Percentiles rank a stretch among this genome's conserved stretches.
These are phyloP conservation scores for Clinocottus analis DNA, from an alignment of 2,113 vertebrate genomes.

Conservation along the genomic window DNA sequence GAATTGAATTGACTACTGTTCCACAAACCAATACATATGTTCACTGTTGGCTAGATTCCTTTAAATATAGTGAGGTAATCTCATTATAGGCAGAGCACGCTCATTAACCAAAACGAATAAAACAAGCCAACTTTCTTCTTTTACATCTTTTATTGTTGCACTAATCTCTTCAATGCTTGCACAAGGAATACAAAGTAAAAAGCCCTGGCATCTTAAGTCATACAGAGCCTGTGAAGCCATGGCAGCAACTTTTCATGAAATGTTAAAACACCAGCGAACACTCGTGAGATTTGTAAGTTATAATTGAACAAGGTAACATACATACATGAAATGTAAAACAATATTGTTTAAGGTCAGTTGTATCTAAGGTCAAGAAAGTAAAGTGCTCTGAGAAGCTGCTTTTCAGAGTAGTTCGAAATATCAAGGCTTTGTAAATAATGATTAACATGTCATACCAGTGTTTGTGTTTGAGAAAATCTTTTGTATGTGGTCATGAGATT, in stretches of 20 bases:
- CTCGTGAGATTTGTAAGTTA: slow-evolving; percentile 53
- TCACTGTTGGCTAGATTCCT: too few relatives aligned
- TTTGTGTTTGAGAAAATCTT: neutral
- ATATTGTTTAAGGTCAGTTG: slow-evolving; percentile 25
- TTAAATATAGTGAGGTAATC: too few relatives aligned
- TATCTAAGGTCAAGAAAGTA: slow-evolving; percentile 21
- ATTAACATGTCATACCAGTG: neutral
- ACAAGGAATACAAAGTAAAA: slow-evolving; percentile 60
- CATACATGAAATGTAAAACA: slow-evolving; percentile 57
- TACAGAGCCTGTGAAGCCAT: slow-evolving; percentile 22
- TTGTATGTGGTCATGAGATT: neutral
- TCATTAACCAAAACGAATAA: slow-evolving; percentile 6
- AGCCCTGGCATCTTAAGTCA: slow-evolving; percentile 39
- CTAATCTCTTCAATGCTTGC: slow-evolving; percentile 58
- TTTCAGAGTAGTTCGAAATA: slow-evolving; percentile 40
- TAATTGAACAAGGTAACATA: slow-evolving; percentile 70
- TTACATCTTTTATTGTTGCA: slow-evolving; percentile 72
- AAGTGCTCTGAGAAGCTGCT: slow-evolving; percentile 21
- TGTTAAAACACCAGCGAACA: slow-evolving; percentile 69
- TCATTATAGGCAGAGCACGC: too few relatives aligned
- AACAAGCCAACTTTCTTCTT: slow-evolving; percentile 17
- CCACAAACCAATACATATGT: too few relatives aligned
- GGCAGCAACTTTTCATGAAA: slow-evolving; percentile 45
- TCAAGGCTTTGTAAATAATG: slow-evolving; percentile 21
- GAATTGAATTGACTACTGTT: too few relatives aligned